Evolutionary conservation across 2,113 vertebrate species (phyloP).

Genomic region (Trogon surrucura): DNA sequence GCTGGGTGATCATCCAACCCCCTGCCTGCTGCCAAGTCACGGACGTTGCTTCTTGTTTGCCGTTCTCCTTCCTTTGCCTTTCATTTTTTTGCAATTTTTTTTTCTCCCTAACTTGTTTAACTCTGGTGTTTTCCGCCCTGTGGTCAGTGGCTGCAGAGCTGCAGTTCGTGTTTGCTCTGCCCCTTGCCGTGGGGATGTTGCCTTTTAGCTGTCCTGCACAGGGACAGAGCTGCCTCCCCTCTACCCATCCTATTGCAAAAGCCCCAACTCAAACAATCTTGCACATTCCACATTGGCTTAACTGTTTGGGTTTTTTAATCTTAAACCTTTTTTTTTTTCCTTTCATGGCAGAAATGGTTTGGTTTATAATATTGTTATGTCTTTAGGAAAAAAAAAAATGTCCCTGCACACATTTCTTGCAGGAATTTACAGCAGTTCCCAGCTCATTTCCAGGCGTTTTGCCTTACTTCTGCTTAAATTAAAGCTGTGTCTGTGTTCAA

Average conservation of each 20-base stretch:
- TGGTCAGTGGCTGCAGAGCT: not conserved
- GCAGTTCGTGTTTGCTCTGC: not conserved
- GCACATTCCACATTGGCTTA: not conserved
- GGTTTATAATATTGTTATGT: not conserved
- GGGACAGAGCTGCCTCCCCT: not conserved
- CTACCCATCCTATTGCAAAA: not conserved
- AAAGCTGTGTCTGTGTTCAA: not conserved
- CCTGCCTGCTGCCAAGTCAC: constrained; percentile 46
- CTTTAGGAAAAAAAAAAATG: not conserved
- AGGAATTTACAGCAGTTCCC: not conserved
- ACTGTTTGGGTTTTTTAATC: not conserved
- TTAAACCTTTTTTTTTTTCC: not conserved
- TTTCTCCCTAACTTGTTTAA: not conserved
- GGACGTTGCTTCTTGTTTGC: constrained; percentile 18
- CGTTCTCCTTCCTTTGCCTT: constrained; percentile 28
- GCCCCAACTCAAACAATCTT: not conserved
- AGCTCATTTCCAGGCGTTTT: not conserved
- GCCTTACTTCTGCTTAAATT: not conserved
- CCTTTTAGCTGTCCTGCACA: not conserved
- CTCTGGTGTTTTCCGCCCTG: not conserved
- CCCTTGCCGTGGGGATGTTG: not conserved
- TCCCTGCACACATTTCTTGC: not conserved
- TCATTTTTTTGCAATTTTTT: not conserved
- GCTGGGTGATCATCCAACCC: constrained; percentile 28
- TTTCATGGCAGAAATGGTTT: not conserved